A percentile compares a stretch with the other conserved stretches of the same genome.
Conservation (phyloP, 2,113 vertebrate species). For the Oreamnos americanus region DNA sequence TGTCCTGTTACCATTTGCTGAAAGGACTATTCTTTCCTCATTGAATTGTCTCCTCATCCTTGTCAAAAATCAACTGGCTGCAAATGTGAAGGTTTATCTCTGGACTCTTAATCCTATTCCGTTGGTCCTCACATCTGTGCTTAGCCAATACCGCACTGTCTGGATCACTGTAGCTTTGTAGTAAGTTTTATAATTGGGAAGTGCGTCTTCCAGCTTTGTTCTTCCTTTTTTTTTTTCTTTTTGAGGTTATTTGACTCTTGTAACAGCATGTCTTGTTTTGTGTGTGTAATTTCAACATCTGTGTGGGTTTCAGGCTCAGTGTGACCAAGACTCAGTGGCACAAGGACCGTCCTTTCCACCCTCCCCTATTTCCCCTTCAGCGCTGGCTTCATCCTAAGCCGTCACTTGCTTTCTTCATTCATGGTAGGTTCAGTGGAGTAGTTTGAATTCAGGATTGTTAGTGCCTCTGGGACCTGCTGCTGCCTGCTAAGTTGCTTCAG, state of each 20-base stretch:
- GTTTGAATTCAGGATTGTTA: not conserved
- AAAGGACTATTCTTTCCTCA: not conserved
- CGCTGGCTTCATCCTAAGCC: not conserved
- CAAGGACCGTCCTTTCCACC: rapidly evolving
- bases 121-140: not conserved
- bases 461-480: not conserved
- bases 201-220: not conserved
- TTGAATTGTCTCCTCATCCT: not conserved
- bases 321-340: not conserved
- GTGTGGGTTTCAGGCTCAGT: not conserved
- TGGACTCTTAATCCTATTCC: not conserved
- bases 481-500: not conserved
- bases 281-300: not conserved
- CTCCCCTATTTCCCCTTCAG: too few relatives aligned
- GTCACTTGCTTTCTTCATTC: too few relatives aligned
- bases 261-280: rapidly evolving
- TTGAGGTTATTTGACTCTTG: not conserved
- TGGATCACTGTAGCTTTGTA: not conserved
- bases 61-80: not conserved
- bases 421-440: not conserved
- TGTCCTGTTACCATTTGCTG: not conserved
- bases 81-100: not conserved
- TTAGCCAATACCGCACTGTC: not conserved
- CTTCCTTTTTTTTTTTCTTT: not conserved
- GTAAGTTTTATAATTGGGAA: not conserved